A percentile compares a stretch with the other conserved stretches of the same genome.
Evolutionary conservation across 2,797 vertebrate genomes (phyloP).

Genomic region (Centroberyx gerrardi): DNA sequence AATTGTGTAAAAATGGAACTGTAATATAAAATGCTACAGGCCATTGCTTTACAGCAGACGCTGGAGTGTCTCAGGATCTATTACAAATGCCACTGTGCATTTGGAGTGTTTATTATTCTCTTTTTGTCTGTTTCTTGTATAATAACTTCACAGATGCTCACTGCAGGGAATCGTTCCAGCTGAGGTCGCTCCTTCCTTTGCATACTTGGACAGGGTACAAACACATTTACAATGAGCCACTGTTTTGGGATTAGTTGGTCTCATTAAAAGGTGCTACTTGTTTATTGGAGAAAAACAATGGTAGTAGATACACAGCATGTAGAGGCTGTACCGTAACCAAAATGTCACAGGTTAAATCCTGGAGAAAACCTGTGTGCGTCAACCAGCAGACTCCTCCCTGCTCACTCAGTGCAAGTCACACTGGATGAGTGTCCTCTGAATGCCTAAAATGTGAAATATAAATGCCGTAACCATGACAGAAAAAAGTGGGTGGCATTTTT

Average conservation of each 20-base stretch:
- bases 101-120: neutral
- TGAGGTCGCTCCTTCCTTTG: neutral
- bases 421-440: neutral
- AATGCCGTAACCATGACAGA: slow-evolving; percentile 27
- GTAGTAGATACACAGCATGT: too few species aligned
- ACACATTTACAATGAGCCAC: too few species aligned
- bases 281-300: too few species aligned
- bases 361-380: too few species aligned
- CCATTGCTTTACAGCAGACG: neutral
- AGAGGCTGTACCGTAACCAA: neutral
- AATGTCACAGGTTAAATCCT: slow-evolving; percentile 6
- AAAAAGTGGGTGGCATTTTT: slow-evolving; percentile 38
- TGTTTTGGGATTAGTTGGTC: too few species aligned
- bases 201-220: too few species aligned
- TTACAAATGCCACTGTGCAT: neutral
- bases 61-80: neutral
- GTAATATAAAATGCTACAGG: neutral
- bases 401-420: neutral
- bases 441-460: slow-evolving; percentile 42
- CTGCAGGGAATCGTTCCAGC: neutral
- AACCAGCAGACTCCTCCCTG: slow-evolving; percentile 5
- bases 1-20: too few species aligned
- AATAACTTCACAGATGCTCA: neutral
- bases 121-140: neutral
- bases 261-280: too few species aligned